These are phyloP conservation scores for Heteromormyrus szaboi DNA, from an alignment of 2,797 vertebrate genomes.

Conservation along the genomic window DNA sequence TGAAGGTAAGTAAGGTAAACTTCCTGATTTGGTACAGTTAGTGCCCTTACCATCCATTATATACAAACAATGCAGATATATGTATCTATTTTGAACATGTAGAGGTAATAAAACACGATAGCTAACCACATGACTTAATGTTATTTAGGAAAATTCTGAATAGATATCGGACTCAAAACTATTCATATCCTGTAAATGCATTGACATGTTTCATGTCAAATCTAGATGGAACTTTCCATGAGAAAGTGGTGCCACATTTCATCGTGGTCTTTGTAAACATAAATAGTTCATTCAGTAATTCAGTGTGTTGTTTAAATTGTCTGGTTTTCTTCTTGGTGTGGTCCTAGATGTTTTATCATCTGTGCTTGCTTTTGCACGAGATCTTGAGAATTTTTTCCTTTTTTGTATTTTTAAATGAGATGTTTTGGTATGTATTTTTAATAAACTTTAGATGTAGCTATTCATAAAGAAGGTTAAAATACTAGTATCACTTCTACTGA, in stretches of 20 bases:
- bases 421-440: not conserved
- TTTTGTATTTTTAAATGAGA: not conserved
- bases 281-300: not conserved
- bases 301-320: not conserved
- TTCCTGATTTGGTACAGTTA: not conserved
- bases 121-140: not conserved
- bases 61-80: not conserved
- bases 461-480: not conserved
- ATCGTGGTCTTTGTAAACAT: not conserved
- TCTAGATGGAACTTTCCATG: not conserved
- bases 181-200: not conserved
- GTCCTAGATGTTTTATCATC: not conserved
- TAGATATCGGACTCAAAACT: not conserved
- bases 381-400: not conserved
- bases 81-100: not conserved
- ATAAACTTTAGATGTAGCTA: not conserved
- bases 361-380: not conserved
- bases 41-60: not conserved
- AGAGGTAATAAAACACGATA: not conserved
- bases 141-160: not conserved
- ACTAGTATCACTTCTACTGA: not conserved
- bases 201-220: not conserved
- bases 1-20: not conserved
- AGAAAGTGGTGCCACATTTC: not conserved
- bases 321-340: not conserved